These are phyloP conservation scores for Meloidogyne floridensis DNA, from an alignment of 1,140 invertebrate species.

Conservation along the genomic window DNA sequence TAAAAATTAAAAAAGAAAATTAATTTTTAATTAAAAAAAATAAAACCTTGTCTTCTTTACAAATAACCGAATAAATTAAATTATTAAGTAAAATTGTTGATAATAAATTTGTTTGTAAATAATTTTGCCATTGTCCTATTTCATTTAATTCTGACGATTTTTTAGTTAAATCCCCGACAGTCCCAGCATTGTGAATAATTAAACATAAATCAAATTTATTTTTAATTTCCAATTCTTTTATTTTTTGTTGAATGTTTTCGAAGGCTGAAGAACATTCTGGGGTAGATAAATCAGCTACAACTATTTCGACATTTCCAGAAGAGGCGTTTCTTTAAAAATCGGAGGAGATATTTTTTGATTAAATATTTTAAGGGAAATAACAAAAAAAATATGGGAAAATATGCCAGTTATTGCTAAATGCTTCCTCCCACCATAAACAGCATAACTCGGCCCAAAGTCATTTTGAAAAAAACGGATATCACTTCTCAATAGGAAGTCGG, in stretches of 20 bases:
- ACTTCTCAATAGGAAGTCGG: too few species aligned
- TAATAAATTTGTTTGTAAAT: slow-evolving; percentile 80
- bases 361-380: not conserved
- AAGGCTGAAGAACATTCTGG: slow-evolving; percentile 39
- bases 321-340: slow-evolving; percentile 27
- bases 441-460: too few species aligned
- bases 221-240: slow-evolving; percentile 14
- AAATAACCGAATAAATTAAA: slow-evolving; percentile 26
- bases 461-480: too few species aligned
- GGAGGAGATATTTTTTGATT: too few species aligned
- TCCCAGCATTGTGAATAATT: slow-evolving; percentile 87
- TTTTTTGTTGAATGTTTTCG: slow-evolving; percentile 11
- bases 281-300: slow-evolving; percentile 51
- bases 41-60: slow-evolving; percentile 24
- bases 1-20: slow-evolving; percentile 18
- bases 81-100: slow-evolving; percentile 68
- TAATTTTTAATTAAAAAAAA: not conserved
- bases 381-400: not conserved
- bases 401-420: too few species aligned
- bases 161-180: slow-evolving; percentile 77
- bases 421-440: too few species aligned
- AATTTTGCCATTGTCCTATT: slow-evolving; percentile 66
- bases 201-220: slow-evolving; percentile 73
- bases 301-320: slow-evolving; percentile 42
- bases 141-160: slow-evolving; percentile 71